Evolutionary conservation across 2,113 vertebrate species (phyloP), one percentile per base, ranked within the genome.

Genomic region (Eira barbara): DNA sequence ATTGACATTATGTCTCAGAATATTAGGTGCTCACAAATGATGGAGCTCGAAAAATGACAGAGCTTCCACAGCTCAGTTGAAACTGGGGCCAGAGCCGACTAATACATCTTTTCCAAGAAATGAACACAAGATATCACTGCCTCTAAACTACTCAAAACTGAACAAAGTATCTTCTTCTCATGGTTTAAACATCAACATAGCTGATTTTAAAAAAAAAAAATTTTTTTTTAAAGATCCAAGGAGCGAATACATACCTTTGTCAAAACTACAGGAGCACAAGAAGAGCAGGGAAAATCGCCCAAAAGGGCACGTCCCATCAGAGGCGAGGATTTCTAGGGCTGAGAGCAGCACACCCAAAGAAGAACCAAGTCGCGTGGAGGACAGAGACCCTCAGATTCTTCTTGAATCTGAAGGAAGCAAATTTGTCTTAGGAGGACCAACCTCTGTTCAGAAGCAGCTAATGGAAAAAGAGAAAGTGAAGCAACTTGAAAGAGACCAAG

Each of bases 371-470:
- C 97, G 97, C 88, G 95, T 98, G n/a, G 95, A 99, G 39, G 99
- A 99, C 79, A 98, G 98, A 69, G 99, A 99, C 97, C 99, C 99
- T 18, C 99, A 99, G 98, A 99, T 99, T 97, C 98, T 99, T 97
- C 98, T 99, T 98, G 99, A 99, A 98, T 99, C 99, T 0, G 99
- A 99, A 98, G 99, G 99, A 21, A 99, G 99, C 49, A 99, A 99
- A 96, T 99, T 99, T 65, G 99, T 99, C 96, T 98, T 99, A 97
- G 99, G 99, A 89, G 99, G 99, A 89, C 99, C 99, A 98, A 99
- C 99, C 15, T 99, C 99, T 45, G 99, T 99, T 96, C 99, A 99
- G 99, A 99, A 99, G 98, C 99, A 99, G 97, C 99, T 99, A 98
- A 99, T 99, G 99, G 99, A 99, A 97, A 99, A 99, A 99, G 99